These are phyloP conservation scores for Poecilia picta DNA, from an alignment of 2,797 vertebrate species.

Conservation along the genomic window DNA sequence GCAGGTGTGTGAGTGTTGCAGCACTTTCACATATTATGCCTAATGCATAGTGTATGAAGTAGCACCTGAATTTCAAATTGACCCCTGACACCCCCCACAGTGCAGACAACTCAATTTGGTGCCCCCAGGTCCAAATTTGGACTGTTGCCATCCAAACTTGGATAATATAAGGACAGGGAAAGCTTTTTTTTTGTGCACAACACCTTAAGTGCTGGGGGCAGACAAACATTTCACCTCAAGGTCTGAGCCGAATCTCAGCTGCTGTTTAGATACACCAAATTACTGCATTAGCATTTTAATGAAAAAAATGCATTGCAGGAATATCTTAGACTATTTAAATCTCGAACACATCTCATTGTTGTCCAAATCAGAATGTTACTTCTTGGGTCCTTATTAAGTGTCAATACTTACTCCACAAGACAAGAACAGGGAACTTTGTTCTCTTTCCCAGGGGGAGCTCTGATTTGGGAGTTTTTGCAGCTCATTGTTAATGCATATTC, in stretches of 20 bases:
- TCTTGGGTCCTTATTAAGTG: not conserved
- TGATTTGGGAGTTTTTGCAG: not conserved
- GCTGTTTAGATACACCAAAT: slow-evolving; percentile 21
- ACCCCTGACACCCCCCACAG: slow-evolving; percentile 58
- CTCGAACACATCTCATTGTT: not conserved
- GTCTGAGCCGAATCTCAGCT: slow-evolving; percentile 42
- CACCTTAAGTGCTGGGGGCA: slow-evolving; percentile 48
- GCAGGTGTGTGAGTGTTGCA: slow-evolving; percentile 30
- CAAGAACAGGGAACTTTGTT: not conserved
- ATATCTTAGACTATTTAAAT: not conserved
- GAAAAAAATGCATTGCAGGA: not conserved
- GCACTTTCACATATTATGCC: slow-evolving; percentile 42
- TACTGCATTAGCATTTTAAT: slow-evolving; percentile 25
- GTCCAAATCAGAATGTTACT: not conserved
- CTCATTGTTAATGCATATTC: not conserved
- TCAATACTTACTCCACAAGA: not conserved
- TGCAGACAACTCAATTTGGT: slow-evolving; percentile 50
- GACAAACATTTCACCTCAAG: slow-evolving; percentile 55
- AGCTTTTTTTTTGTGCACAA: slow-evolving; percentile 60
- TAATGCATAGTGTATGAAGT: slow-evolving; percentile 71
- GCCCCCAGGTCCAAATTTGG: slow-evolving; percentile 60
- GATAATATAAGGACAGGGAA: slow-evolving; percentile 66
- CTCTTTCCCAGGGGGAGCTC: not conserved
- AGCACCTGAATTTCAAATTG: slow-evolving; percentile 61
- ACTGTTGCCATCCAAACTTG: slow-evolving; percentile 57